Percentiles rank a stretch among this genome's conserved stretches.
Evolutionary conservation across 2,888 invertebrate species (phyloP).

Genomic region (Alsophila aescularia): DNA sequence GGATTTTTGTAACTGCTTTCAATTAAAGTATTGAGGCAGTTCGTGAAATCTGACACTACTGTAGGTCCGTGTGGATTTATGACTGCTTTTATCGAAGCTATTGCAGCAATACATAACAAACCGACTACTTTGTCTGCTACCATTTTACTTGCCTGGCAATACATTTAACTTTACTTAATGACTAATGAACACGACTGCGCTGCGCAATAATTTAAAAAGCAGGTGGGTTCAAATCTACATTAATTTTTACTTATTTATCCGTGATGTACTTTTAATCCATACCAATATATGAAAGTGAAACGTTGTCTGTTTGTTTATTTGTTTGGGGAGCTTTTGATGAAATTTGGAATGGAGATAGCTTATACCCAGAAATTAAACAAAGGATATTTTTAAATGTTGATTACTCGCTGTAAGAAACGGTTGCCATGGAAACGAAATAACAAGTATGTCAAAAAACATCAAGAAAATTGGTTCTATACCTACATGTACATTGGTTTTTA

Average conservation of each 20-base stretch:
- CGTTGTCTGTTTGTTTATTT: no score
- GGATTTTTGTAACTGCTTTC: constrained; percentile 53
- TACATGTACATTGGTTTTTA: no score
- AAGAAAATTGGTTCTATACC: no score
- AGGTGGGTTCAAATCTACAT: constrained; percentile 47
- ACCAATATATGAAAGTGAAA: no score
- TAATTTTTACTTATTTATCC: constrained; percentile 44
- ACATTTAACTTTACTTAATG: constrained; percentile 11
- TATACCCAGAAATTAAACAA: no score
- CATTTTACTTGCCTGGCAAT: constrained; percentile 14
- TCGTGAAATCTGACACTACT: constrained; percentile 56
- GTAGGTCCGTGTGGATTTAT: constrained; percentile 61
- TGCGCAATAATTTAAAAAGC: constrained; percentile 25
- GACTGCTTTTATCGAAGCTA: constrained; percentile 33
- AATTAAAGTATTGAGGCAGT: constrained; percentile 57
- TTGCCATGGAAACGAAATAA: no score
- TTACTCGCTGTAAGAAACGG: no score
- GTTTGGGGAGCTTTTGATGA: no score
- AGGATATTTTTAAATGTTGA: no score
- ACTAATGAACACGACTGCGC: constrained; percentile 1
- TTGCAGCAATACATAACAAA: constrained; percentile 32
- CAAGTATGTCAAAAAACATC: no score
- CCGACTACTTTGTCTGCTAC: constrained; percentile 27
- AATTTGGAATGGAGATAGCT: no score
- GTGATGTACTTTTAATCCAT: constrained; percentile 7